Evolutionary conservation across 2,797 vertebrate genomes (phyloP).

Genomic region (Poeciliopsis presidionis): DNA sequence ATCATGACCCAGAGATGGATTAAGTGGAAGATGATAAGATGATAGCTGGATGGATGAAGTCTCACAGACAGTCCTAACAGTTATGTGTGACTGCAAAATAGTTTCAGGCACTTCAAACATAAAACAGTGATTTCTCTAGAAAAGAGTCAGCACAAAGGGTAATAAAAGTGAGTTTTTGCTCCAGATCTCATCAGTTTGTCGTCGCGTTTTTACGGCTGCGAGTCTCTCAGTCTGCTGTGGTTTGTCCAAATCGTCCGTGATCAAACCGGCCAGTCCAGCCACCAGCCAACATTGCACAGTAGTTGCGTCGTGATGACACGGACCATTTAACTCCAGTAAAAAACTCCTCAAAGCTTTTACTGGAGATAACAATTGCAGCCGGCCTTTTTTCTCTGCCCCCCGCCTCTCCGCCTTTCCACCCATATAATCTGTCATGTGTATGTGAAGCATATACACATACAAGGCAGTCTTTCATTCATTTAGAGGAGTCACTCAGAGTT

Average conservation of each 20-base stretch:
- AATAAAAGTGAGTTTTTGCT: neutral
- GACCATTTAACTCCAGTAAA: slow-evolving; percentile 62
- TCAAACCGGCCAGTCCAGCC: slow-evolving; percentile 18
- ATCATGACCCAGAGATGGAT: neutral
- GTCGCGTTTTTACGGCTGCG: neutral
- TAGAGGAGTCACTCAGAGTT: slow-evolving; percentile 66
- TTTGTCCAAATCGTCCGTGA: slow-evolving; percentile 26
- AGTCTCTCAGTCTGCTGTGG: neutral
- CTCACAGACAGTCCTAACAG: neutral
- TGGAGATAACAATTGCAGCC: slow-evolving; percentile 63
- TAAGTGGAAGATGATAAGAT: neutral
- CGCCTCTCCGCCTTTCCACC: slow-evolving; percentile 10
- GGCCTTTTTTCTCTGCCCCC: slow-evolving; percentile 17
- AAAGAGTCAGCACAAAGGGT: neutral
- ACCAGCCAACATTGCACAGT: slow-evolving; percentile 57
- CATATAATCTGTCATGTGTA: slow-evolving; percentile 23
- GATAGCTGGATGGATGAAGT: neutral
- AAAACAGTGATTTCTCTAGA: neutral
- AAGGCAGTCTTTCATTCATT: slow-evolving; percentile 62
- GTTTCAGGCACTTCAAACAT: neutral
- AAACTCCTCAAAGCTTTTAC: slow-evolving; percentile 48
- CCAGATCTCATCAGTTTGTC: neutral
- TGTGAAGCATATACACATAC: slow-evolving; percentile 44
- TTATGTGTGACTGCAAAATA: too few species aligned
- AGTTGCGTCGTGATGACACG: slow-evolving; percentile 68